Evolutionary conservation across 2,888 invertebrate species (phyloP), one percentile per base, ranked within the genome.

Genomic region (Frankliniella intonsa): DNA sequence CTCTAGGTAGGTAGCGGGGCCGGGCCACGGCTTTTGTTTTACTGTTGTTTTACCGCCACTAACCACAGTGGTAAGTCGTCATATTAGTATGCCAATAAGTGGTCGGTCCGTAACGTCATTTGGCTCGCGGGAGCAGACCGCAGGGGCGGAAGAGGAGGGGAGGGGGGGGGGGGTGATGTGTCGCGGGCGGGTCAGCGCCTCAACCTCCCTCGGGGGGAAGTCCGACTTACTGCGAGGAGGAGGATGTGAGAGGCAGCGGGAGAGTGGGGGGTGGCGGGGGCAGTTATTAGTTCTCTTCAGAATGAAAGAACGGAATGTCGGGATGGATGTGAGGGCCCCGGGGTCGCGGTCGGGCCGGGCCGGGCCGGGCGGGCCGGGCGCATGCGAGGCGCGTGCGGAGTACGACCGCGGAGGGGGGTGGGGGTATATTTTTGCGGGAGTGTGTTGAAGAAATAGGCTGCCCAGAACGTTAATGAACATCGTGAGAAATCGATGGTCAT

Each of bases 201-300:
- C 38, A 38, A 38, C 38, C 38, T 38, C 38, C 3, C 38, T 38
- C 38, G 38, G 38, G 5, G 38, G 38, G 38, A 38, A 38, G 38
- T 38, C 38, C 38, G 38, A 38, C 38, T 3, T 38, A 38, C 38
- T 38, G 38, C 38, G 5, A 5, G 38, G 38, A 38, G 38, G 38
- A 38, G 38, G 38, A 38, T 38, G 2, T 38, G 38, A 38, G 5
- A 38, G 38, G 38, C 38, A 38, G 38, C 3, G 38, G 5, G 38
- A 38, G 38, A 5, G 38, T 3, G 38, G 38, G 38, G 38, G 19
- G 55, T 19, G 55, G 55, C 9, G 17, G 55, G 19, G 55, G 55
- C 55, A 55, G 69, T 69, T 69, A 76, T 76, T 76, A 76, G 69
- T 76, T 22, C 69, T 76, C 69, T 76, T 76, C 69, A 76, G 22